These are phyloP conservation scores for Vannuccia rotundouncinata DNA, from an alignment of 2,888 invertebrate species.

Conservation along the genomic window DNA sequence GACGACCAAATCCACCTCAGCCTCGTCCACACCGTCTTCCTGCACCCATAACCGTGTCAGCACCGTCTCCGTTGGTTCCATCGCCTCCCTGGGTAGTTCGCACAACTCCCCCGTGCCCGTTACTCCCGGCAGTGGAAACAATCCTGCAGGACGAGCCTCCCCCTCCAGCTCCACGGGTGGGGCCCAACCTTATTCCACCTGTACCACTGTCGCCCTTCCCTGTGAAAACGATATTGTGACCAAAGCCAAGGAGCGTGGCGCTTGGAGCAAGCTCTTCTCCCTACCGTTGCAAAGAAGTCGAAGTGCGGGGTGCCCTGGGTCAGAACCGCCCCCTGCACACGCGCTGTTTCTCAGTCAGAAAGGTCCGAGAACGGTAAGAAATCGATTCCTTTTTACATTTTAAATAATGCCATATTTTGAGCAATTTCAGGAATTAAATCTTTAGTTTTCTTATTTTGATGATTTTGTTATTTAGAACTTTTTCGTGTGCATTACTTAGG, in stretches of 20 bases:
- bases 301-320: neutral
- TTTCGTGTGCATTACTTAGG: too few species aligned
- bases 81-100: too few species aligned
- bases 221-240: neutral
- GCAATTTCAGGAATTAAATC: too few species aligned
- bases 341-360: slow-evolving; percentile 9
- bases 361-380: neutral
- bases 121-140: neutral
- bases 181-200: neutral
- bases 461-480: too few species aligned
- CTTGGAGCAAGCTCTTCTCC: slow-evolving; percentile 7
- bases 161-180: neutral
- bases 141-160: neutral
- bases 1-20: neutral
- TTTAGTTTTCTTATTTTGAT: too few species aligned
- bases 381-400: too few species aligned
- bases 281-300: slow-evolving; percentile 6
- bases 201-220: neutral
- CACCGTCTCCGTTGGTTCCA: neutral
- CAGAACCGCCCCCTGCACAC: neutral
- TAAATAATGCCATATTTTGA: too few species aligned
- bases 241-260: neutral
- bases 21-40: neutral
- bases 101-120: too few species aligned
- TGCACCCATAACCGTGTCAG: neutral